Evolutionary conservation across 2,888 invertebrate genomes (phyloP), one percentile per base, ranked within the genome.

Genomic region (Nephrotoma flavescens): DNA sequence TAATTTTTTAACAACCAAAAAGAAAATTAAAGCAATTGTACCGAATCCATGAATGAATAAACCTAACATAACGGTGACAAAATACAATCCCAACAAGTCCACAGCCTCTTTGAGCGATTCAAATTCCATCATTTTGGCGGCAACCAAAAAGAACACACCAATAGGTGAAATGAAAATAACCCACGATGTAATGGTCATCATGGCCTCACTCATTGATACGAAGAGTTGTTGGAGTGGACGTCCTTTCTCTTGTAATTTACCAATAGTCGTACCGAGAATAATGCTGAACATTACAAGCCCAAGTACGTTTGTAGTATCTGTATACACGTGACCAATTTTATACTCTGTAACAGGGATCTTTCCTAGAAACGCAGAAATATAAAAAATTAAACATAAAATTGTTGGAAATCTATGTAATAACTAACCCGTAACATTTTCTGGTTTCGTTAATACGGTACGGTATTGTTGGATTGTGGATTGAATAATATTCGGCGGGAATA

Each of bases 171-270:
- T 90, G 97, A 98, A 98, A 91, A 99, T 98, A 88, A 99, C 98
- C 95, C 98, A 97, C 87, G 96, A 95, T 87, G 99, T 98, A 88
- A 99, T 97, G 87, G 96, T 95, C 98, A 99, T 98, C 95, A 98
- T 97, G 42, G 97, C 97, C 90, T 98, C 97, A 19, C 97, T 97
- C 12, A 99, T 92, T 0, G 96, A 93, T 87, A 95, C 95, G 92
- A 98, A 98, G 92, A 99, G 97, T 87, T 95, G 94, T 88, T 97
- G 94, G 88, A 99, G 91, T 4, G 97, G 95, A 89, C 95, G 94
- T 84, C 97, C 98, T 89, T 94, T 93, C 31, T 95, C 94, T 0
- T 96, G 96, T 95, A 99, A 96, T 90, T 96, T 95, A 31, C 97
- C 97, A 87, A 99, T 94, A 0, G 97, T 96, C 88, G 98, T 96